Conservation (phyloP, 1,140 invertebrate species). For the Schmidtea mediterranea region DNA sequence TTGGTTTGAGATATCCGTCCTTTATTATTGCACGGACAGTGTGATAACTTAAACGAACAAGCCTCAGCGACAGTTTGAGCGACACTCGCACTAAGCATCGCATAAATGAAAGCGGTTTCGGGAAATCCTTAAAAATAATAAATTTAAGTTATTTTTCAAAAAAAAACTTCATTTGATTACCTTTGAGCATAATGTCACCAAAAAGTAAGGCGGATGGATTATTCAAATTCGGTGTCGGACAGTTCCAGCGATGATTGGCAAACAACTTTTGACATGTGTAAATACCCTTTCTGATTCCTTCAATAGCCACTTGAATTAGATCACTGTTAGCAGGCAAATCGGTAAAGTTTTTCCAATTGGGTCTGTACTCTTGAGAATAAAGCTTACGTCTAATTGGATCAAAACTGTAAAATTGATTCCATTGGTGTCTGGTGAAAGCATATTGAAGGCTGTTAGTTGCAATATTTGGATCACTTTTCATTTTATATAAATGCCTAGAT, state of each 20-base stretch:
- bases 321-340: too few relatives aligned
- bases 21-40: constrained; percentile 36
- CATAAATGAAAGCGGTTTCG: constrained; percentile 41
- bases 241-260: background rate
- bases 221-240: background rate
- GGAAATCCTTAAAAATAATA: background rate
- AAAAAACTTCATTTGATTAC: background rate
- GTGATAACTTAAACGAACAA: constrained; percentile 38
- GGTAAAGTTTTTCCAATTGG: too few relatives aligned
- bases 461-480: too few relatives aligned
- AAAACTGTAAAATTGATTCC: too few relatives aligned
- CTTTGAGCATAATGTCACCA: background rate
- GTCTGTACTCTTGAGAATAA: too few relatives aligned
- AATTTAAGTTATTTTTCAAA: background rate
- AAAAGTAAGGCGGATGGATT: background rate
- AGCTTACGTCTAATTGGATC: too few relatives aligned
- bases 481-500: too few relatives aligned
- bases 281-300: background rate
- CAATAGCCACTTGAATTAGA: background rate
- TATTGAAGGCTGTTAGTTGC: too few relatives aligned
- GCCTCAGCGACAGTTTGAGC: constrained; percentile 38
- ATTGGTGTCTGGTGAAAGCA: too few relatives aligned
- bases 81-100: constrained; percentile 38
- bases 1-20: constrained; percentile 6
- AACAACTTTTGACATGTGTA: background rate